Conservation (phyloP, 2,113 vertebrate species). For the Tyrannus savana region DNA sequence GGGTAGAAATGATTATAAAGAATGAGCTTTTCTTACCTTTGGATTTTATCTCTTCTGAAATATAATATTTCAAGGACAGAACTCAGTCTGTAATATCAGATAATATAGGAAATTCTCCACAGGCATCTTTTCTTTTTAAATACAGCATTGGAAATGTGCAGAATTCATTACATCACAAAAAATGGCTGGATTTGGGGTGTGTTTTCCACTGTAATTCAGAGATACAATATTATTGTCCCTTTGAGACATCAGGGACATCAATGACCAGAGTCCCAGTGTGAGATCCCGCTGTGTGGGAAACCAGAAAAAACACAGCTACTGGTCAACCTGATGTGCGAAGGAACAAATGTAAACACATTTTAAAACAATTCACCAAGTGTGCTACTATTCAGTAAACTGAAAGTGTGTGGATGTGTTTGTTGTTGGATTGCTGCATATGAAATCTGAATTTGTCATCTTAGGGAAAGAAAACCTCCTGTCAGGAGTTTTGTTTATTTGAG, state of each 20-base stretch:
- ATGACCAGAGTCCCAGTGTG: background rate
- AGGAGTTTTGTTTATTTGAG: background rate
- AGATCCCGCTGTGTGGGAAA: background rate
- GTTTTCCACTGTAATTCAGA: background rate
- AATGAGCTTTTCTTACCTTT: background rate
- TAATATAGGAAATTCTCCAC: background rate
- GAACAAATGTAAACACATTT: background rate
- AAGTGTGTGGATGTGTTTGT: background rate
- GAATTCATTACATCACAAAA: background rate
- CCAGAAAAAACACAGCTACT: background rate
- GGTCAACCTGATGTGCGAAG: background rate
- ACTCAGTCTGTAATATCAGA: background rate
- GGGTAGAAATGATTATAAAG: background rate
- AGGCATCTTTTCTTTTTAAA: background rate
- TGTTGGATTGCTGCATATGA: background rate
- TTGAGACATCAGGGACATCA: background rate
- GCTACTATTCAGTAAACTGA: background rate
- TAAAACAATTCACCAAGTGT: background rate
- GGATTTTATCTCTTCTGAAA: conserved; percentile 11
- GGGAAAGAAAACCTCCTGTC: background rate
- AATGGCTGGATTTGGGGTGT: background rate
- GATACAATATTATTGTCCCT: background rate
- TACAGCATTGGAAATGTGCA: background rate
- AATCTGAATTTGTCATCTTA: background rate
- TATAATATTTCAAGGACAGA: background rate